phyloP scores from a whole-genome alignment of 2,888 invertebrate genomes.

The Pristionchus maxplancki region DNA sequence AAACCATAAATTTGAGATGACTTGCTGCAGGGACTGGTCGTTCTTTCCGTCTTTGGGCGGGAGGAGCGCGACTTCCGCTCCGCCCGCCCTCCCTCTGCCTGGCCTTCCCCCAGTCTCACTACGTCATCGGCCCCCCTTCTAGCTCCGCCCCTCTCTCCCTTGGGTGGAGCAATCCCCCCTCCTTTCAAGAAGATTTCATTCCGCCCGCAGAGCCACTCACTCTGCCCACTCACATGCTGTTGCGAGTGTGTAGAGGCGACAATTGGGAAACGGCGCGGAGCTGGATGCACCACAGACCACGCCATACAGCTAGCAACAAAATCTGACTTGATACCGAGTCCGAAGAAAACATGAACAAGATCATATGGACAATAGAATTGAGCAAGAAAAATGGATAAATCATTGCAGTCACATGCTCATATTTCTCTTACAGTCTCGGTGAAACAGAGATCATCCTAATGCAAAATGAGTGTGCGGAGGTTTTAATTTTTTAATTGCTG shows the following conservation, averaged over 20 bases:
- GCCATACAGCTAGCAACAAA: neutral
- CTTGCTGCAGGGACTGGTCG: neutral
- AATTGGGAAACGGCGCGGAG: conserved; percentile 14
- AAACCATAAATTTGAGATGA: conserved; percentile 12
- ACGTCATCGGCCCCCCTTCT: conserved; percentile 8
- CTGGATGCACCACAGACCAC: neutral
- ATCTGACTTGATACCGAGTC: neutral
- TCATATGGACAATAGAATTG: too few species aligned
- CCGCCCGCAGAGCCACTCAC: conserved; percentile 15
- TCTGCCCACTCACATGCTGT: conserved; percentile 12
- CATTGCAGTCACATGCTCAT: too few species aligned
- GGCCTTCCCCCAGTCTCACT: neutral
- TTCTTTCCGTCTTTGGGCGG: neutral
- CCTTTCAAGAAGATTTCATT: conserved; percentile 41
- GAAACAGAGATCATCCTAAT: neutral
- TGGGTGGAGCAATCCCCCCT: conserved; percentile 2
- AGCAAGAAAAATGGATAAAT: too few species aligned
- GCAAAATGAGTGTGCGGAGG: too few species aligned
- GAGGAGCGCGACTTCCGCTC: conserved; percentile 10
- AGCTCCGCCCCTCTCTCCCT: conserved; percentile 29
- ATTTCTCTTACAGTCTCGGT: neutral
- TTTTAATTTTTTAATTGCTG: too few species aligned
- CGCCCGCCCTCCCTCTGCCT: conserved; percentile 16
- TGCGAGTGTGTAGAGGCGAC: neutral
- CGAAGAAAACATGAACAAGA: too few species aligned